Conservation (phyloP, 2,888 invertebrate genomes). For the Lochmaea capreae region DNA sequence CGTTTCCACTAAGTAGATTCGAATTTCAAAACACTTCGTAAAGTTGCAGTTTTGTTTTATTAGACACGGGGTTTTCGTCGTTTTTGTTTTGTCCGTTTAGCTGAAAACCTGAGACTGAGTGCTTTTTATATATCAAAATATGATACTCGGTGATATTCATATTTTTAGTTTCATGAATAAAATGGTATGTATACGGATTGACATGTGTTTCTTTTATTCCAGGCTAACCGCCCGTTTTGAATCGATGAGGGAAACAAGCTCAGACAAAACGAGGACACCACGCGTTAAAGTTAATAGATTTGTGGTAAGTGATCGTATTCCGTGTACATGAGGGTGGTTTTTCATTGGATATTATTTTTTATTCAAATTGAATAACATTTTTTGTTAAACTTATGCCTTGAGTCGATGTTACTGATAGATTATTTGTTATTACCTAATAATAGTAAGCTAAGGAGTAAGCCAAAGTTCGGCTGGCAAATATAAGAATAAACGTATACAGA, state of each 20-base stretch:
- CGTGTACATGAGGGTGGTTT: slow-evolving; percentile 8
- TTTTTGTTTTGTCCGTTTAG: too few relatives aligned
- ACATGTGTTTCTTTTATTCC: slow-evolving; percentile 50
- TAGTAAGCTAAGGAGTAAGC: too few relatives aligned
- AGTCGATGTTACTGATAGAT: background rate
- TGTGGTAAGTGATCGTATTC: slow-evolving; percentile 78
- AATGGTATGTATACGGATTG: background rate
- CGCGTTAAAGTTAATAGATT: slow-evolving; percentile 88
- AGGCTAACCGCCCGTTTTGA: slow-evolving; percentile 90
- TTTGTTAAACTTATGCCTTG: background rate
- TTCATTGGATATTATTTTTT: slow-evolving; percentile 6
- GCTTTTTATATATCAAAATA: background rate
- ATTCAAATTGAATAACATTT: background rate
- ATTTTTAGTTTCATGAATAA: background rate
- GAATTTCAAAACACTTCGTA: too few relatives aligned
- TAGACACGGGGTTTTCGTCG: too few relatives aligned
- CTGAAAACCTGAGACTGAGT: too few relatives aligned
- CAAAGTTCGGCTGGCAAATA: too few relatives aligned
- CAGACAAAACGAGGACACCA: slow-evolving; percentile 67
- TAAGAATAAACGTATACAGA: too few relatives aligned
- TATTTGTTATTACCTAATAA: too few relatives aligned
- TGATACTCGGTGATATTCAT: background rate
- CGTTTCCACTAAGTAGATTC: too few relatives aligned
- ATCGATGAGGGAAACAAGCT: slow-evolving; percentile 76
- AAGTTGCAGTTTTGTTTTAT: too few relatives aligned